Conservation (phyloP, 2,113 vertebrate species). For the Pseudonaja textilis region DNA sequence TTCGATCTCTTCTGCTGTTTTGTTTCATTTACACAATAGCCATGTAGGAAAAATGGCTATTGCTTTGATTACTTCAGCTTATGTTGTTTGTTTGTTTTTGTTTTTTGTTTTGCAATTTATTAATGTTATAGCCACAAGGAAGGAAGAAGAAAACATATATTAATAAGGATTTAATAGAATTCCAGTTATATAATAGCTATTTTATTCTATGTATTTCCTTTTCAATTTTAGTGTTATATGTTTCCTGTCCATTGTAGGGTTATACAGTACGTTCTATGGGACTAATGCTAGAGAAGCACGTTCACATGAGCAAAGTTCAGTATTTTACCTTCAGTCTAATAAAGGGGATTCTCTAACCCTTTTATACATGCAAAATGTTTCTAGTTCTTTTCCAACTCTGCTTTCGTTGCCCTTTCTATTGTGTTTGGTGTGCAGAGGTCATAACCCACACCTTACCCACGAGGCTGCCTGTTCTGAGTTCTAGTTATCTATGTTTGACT, state of each 20-base stretch:
- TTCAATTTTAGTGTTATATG: not conserved
- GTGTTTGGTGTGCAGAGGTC: not conserved
- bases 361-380: not conserved
- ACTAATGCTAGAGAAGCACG: rapidly evolving
- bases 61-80: not conserved
- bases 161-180: not conserved
- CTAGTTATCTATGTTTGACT: not conserved
- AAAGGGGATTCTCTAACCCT: not conserved
- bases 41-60: not conserved
- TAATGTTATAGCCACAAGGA: not conserved
- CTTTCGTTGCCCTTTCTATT: not conserved
- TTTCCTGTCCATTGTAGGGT: not conserved
- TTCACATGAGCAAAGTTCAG: not conserved
- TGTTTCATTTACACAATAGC: not conserved
- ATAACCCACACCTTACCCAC: not conserved
- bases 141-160: not conserved
- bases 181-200: not conserved
- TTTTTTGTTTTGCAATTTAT: not conserved
- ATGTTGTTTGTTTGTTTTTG: too few relatives aligned
- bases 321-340: not conserved
- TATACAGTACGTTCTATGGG: not conserved
- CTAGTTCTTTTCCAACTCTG: not conserved
- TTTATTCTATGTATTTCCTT: not conserved
- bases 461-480: not conserved
- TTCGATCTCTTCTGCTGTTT: not conserved